phyloP scores from a whole-genome alignment of 2,113 vertebrate genomes.

The Ammodytes marinus region DNA sequence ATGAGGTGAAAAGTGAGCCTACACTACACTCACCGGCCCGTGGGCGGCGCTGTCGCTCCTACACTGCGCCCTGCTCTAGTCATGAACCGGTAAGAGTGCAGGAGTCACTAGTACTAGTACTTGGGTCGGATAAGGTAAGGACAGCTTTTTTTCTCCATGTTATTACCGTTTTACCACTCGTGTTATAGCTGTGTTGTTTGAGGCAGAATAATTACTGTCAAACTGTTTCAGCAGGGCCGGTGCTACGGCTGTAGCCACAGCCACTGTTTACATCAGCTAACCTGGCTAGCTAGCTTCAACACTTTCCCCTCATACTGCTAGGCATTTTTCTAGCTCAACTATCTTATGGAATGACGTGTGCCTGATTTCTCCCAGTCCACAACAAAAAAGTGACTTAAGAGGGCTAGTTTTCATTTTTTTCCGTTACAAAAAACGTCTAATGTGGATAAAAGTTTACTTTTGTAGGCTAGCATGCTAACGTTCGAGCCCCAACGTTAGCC shows the following conservation, averaged over 20 bases:
- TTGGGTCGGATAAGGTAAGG: constrained; percentile 52
- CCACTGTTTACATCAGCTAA: constrained; percentile 51
- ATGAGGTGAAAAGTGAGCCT: background rate
- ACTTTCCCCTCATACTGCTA: background rate
- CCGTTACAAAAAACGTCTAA: background rate
- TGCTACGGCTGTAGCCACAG: constrained; percentile 2
- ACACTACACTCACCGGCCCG: background rate
- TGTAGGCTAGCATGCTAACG: constrained; percentile 30
- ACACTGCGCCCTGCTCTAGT: background rate
- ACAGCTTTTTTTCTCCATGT: background rate
- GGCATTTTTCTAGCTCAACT: background rate
- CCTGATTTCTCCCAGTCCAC: rapidly evolving
- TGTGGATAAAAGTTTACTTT: background rate
- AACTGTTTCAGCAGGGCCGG: background rate
- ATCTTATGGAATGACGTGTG: background rate
- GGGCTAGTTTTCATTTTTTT: no score
- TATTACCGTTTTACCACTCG: rapidly evolving
- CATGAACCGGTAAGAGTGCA: constrained; percentile 34
- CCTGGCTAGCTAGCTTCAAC: constrained; percentile 32
- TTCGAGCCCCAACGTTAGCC: constrained; percentile 4
- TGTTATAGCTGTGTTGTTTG: no score
- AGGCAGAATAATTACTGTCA: no score
- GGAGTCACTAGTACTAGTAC: constrained; percentile 20
- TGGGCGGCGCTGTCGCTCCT: background rate
- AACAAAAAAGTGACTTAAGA: background rate